Conservation (phyloP, 2,888 invertebrate genomes). For the Aporophyla nigra region DNA sequence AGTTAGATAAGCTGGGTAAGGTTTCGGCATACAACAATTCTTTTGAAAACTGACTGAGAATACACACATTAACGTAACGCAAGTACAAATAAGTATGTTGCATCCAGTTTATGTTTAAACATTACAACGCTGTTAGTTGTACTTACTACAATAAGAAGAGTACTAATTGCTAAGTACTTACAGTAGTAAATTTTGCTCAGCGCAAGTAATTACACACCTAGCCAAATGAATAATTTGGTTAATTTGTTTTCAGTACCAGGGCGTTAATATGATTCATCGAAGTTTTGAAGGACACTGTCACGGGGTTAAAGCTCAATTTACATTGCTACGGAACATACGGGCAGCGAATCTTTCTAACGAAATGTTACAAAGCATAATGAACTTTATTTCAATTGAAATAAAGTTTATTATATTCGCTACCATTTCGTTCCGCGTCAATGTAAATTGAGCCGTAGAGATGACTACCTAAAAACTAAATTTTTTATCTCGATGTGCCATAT, state of each 20-base stretch:
- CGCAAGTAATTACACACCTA: conserved; percentile 89
- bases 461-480: not conserved
- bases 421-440: not conserved
- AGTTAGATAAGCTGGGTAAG: not conserved
- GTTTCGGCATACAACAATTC: conserved; percentile 34
- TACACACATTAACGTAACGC: conserved; percentile 44
- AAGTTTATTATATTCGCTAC: not conserved
- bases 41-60: conserved; percentile 27
- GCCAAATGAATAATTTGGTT: conserved; percentile 86
- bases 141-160: conserved; percentile 58
- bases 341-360: not conserved
- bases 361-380: not conserved
- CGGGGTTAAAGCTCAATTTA: not conserved
- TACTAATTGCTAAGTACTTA: conserved; percentile 82
- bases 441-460: not conserved
- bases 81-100: conserved; percentile 40
- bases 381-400: no score
- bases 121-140: conserved; percentile 45
- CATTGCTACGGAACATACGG: not conserved
- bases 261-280: conserved; percentile 18
- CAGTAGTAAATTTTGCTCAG: conserved; percentile 88
- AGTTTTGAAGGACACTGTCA: not conserved
- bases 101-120: conserved; percentile 33
- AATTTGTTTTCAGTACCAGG: conserved; percentile 70
- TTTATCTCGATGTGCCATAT: conserved; percentile 1